A percentile compares a stretch with the other conserved stretches of the same genome.
phyloP scores from a whole-genome alignment of 2,113 vertebrate genomes.

The Paradoxurus hermaphroditus region DNA sequence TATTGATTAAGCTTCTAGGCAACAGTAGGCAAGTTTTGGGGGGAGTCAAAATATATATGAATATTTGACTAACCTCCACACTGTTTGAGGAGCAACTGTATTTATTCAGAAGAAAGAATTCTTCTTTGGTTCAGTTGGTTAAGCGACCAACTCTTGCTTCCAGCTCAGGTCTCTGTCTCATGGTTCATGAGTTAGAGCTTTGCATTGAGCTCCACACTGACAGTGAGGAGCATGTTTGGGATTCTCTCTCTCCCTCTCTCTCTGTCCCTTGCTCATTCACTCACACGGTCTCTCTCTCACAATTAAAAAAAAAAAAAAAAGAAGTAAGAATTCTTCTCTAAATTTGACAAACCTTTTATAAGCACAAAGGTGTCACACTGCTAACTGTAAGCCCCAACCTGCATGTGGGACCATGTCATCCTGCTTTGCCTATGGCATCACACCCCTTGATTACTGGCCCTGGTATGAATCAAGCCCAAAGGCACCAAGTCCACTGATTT shows the following conservation, averaged over 20 bases:
- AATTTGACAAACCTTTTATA: neutral
- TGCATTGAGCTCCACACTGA: too few species aligned
- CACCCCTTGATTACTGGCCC: fast-evolving
- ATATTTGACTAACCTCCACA: neutral
- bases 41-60: neutral
- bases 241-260: too few species aligned
- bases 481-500: neutral
- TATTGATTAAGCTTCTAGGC: neutral
- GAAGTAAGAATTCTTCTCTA: neutral
- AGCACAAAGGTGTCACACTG: neutral
- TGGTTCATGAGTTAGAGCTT: too few species aligned
- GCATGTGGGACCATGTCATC: fast-evolving
- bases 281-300: too few species aligned
- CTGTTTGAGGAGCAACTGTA: neutral
- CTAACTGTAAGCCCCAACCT: neutral
- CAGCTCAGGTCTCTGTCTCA: too few species aligned
- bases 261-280: too few species aligned
- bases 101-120: neutral
- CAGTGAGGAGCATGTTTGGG: too few species aligned
- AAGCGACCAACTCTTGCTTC: too few species aligned
- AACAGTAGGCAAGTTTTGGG: neutral
- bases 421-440: fast-evolving
- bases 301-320: too few species aligned
- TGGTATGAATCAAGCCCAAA: neutral
- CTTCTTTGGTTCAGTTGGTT: neutral